phyloP scores from a whole-genome alignment of 2,113 vertebrate genomes.

The Prolemur simus region DNA sequence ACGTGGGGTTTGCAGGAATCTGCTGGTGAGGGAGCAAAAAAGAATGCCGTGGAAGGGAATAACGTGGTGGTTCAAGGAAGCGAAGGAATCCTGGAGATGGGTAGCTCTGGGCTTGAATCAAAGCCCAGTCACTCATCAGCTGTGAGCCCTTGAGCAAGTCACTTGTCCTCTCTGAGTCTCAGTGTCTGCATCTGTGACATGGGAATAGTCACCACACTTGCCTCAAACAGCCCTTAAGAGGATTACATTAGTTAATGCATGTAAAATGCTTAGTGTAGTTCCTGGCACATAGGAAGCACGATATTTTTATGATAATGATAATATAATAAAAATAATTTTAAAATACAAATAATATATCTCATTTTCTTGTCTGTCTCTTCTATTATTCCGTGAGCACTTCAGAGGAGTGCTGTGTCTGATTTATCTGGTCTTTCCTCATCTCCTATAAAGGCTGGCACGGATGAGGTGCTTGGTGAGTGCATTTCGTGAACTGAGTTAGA shows the following conservation, averaged over 20 bases:
- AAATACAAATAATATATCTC: not conserved
- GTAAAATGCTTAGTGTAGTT: not conserved
- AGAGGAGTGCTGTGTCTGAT: not conserved
- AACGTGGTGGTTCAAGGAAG: not conserved
- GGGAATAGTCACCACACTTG: not conserved
- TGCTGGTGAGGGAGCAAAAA: not conserved
- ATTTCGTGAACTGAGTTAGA: not conserved
- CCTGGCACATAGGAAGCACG: not conserved
- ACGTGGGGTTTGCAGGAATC: not conserved
- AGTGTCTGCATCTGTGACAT: not conserved
- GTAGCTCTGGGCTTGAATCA: not conserved
- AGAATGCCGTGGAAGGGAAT: not conserved
- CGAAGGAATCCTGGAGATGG: not conserved
- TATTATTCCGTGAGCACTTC: not conserved
- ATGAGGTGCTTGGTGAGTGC: not conserved
- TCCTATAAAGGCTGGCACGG: not conserved
- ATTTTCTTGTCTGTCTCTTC: not conserved
- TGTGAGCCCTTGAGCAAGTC: not conserved
- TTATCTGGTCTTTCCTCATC: not conserved
- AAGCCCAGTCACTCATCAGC: not conserved
- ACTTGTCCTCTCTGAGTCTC: not conserved
- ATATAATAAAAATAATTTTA: not conserved
- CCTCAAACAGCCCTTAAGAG: not conserved
- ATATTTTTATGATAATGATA: not conserved
- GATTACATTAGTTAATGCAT: not conserved